Evolutionary conservation across 2,113 vertebrate species (phyloP).

Genomic region (Hemibagrus wyckioides): DNA sequence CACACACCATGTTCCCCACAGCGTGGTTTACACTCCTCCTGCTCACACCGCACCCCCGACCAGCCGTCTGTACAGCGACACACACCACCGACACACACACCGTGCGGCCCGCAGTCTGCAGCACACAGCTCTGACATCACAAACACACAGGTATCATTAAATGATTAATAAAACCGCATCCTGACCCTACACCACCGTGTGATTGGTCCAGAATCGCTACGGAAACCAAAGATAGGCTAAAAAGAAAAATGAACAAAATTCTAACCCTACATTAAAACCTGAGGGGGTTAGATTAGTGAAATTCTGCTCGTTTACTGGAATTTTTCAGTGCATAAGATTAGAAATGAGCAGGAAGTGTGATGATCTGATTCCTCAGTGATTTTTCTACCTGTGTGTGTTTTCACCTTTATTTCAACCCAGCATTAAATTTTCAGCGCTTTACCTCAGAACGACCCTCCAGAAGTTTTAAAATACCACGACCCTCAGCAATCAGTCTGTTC

Average conservation of each 20-base stretch:
- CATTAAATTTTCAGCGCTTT: slow-evolving; percentile 28
- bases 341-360: neutral
- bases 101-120: slow-evolving; percentile 87
- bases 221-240: neutral
- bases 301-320: neutral
- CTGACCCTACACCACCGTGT: neutral
- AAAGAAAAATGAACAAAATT: neutral
- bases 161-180: neutral
- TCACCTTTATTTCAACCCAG: slow-evolving; percentile 33
- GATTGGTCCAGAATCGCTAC: neutral
- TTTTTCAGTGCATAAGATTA: neutral
- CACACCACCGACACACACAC: slow-evolving; percentile 85
- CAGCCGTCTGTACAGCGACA: slow-evolving; percentile 97
- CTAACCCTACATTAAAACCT: neutral
- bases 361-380: neutral
- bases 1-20: slow-evolving; percentile 95
- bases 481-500: slow-evolving; percentile 15
- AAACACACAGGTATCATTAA: neutral
- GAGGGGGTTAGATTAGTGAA: neutral
- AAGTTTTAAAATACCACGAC: neutral
- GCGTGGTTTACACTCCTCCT: slow-evolving; percentile 92
- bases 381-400: neutral
- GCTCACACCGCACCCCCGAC: slow-evolving; percentile 85
- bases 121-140: slow-evolving; percentile 83
- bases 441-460: slow-evolving; percentile 29